These are phyloP conservation scores for Phenganax marumi DNA, from an alignment of 92 coral and sea anemone species.

Conservation along the genomic window DNA sequence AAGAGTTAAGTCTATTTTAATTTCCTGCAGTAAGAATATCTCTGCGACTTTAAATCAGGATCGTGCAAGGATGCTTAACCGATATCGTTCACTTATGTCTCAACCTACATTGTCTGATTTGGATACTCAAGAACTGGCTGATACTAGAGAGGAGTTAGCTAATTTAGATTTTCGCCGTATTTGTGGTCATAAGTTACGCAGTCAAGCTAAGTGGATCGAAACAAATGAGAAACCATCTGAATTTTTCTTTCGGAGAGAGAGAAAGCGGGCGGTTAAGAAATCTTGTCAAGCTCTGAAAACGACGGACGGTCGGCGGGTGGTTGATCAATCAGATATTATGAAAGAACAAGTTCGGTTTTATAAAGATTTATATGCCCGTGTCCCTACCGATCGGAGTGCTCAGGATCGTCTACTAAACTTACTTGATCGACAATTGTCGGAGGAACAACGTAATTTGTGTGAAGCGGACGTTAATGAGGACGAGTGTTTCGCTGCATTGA, in stretches of 20 bases:
- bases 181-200: constrained; percentile 42
- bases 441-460: not conserved
- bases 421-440: constrained; percentile 13
- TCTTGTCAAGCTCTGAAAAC: constrained; percentile 7
- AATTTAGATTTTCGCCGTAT: not conserved
- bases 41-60: not conserved
- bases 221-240: constrained; percentile 35
- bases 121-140: not conserved
- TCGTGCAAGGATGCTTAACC: not conserved
- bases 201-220: constrained; percentile 38
- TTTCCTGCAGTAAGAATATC: not conserved
- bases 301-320: not conserved
- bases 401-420: constrained; percentile 10
- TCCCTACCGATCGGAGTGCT: not conserved
- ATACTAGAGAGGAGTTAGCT: not conserved
- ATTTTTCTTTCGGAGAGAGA: constrained; percentile 24
- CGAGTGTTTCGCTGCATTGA: constrained; percentile 34
- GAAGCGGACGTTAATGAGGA: not conserved
- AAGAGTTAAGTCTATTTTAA: not conserved
- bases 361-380: not conserved
- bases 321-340: constrained; percentile 8
- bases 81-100: not conserved
- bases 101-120: not conserved
- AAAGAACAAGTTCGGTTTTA: constrained; percentile 22
- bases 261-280: not conserved